Percentiles rank a stretch among this genome's conserved stretches.
phyloP scores from a whole-genome alignment of 2,113 vertebrate genomes.

The Pseudois nayaur region DNA sequence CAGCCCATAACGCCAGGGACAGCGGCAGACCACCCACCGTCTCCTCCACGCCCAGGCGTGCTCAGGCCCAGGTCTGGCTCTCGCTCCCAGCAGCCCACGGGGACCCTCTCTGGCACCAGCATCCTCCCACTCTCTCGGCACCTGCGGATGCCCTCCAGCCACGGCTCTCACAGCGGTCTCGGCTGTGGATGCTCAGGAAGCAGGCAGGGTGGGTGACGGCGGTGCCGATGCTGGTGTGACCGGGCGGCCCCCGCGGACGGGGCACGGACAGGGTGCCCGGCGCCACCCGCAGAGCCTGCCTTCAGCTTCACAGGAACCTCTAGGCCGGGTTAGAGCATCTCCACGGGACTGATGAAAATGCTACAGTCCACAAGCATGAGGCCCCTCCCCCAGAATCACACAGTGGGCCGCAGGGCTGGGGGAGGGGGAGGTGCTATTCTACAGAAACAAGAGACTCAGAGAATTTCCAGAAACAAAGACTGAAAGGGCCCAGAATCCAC shows the following conservation, averaged over 20 bases:
- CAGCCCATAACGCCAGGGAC: background rate
- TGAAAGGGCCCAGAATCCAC: background rate
- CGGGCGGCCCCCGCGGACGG: rapidly evolving
- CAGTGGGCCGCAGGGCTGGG: background rate
- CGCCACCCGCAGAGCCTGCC: background rate
- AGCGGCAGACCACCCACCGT: rapidly evolving
- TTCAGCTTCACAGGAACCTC: background rate
- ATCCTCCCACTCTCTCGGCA: background rate
- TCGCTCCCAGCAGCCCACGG: rapidly evolving
- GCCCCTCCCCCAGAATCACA: background rate
- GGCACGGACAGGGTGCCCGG: rapidly evolving
- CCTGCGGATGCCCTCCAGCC: background rate
- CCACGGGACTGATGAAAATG: background rate
- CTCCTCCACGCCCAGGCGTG: background rate
- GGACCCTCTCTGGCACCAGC: background rate
- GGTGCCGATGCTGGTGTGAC: background rate
- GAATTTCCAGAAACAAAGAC: background rate
- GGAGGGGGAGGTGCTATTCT: background rate
- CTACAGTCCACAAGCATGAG: background rate
- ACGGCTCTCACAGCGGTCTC: background rate
- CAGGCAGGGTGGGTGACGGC: rapidly evolving
- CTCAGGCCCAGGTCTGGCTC: background rate
- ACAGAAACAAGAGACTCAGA: background rate
- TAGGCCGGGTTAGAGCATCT: too few species aligned
- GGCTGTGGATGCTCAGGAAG: background rate